A percentile compares a stretch with the other conserved stretches of the same genome.
These are phyloP conservation scores for Corynorhinus townsendii DNA, from an alignment of 2,113 vertebrate species.

Conservation along the genomic window DNA sequence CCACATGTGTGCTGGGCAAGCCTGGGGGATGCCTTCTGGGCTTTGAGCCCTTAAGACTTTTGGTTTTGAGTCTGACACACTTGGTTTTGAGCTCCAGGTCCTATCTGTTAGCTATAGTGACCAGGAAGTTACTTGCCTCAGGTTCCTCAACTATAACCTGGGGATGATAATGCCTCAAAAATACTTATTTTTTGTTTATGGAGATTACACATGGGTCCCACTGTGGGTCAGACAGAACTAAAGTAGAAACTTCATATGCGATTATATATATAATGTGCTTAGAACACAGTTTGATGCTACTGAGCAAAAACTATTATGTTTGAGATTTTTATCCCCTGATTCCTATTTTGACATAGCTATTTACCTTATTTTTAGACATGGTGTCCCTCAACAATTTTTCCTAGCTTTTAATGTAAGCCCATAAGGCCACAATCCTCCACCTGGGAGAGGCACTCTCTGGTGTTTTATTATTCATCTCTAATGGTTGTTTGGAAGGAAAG, in stretches of 20 bases:
- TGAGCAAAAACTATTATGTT: neutral
- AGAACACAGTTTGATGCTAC: neutral
- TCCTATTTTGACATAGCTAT: neutral
- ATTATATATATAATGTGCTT: neutral
- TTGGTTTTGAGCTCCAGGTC: neutral
- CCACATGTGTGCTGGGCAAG: neutral
- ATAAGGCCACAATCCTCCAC: neutral
- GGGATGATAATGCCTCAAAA: neutral
- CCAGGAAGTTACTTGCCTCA: neutral
- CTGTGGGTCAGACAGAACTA: neutral
- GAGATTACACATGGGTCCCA: neutral
- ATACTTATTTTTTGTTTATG: neutral
- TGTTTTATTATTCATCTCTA: neutral
- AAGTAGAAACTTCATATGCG: neutral
- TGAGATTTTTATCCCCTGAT: neutral
- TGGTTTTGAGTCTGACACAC: neutral
- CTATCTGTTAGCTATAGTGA: neutral
- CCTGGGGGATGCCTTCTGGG: neutral
- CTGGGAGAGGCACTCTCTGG: neutral
- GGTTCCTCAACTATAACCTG: neutral
- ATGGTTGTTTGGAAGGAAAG: neutral
- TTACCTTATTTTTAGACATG: neutral
- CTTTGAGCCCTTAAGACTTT: neutral
- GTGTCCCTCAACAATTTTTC: neutral
- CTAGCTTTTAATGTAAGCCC: neutral